phyloP scores from a whole-genome alignment of 2,113 vertebrate species.

The Salvelinus fontinalis region DNA sequence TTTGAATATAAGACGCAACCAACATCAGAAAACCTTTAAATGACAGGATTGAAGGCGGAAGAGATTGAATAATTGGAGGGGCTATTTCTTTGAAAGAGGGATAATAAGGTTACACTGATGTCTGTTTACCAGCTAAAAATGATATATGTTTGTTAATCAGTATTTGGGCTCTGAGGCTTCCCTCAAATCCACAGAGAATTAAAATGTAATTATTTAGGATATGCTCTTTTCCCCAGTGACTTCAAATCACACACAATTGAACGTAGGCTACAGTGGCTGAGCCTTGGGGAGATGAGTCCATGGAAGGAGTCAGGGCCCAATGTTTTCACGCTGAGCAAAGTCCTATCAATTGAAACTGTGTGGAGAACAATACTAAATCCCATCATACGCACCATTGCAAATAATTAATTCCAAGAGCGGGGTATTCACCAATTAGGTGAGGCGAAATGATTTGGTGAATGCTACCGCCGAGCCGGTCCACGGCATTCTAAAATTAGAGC shows the following conservation, averaged over 20 bases:
- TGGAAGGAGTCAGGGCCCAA: background rate
- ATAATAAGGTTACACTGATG: too few species aligned
- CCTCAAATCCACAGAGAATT: background rate
- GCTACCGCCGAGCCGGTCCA: background rate
- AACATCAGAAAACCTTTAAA: background rate
- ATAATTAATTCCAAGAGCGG: background rate
- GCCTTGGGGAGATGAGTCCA: background rate
- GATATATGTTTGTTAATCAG: background rate
- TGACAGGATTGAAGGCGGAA: too few species aligned
- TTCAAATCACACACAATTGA: background rate
- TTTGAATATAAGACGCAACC: background rate
- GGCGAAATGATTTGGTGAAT: background rate
- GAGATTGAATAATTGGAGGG: too few species aligned
- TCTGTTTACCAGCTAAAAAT: background rate
- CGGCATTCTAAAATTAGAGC: conserved; percentile 26
- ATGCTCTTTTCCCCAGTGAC: too few species aligned
- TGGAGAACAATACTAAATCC: background rate
- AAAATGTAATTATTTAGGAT: background rate
- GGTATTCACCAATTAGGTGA: background rate
- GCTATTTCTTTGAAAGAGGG: too few species aligned
- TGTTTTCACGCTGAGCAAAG: background rate
- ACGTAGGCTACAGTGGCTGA: too few species aligned
- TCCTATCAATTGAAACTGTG: background rate
- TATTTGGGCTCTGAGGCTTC: background rate
- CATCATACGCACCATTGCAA: conserved; percentile 2